Evolutionary conservation across 2,888 invertebrate genomes (phyloP).

Genomic region (Enchytraeus crypticus): DNA sequence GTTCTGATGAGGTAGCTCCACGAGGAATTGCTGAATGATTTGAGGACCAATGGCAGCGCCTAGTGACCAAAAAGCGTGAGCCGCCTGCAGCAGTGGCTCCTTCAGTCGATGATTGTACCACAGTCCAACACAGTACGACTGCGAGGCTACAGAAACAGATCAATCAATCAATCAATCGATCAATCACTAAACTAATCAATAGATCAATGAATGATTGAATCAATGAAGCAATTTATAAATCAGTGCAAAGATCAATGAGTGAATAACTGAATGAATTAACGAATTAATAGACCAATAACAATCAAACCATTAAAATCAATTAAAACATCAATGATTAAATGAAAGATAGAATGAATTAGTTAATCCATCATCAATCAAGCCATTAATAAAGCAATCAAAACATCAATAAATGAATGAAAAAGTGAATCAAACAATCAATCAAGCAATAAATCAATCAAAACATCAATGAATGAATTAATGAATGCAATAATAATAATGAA

Average conservation of each 20-base stretch:
- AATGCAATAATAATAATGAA: too few species aligned
- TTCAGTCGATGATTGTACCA: constrained; percentile 11
- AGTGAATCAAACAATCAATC: not conserved
- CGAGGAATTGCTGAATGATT: constrained; percentile 15
- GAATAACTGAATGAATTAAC: too few species aligned
- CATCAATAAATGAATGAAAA: not conserved
- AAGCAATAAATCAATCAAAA: not conserved
- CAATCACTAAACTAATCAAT: too few species aligned
- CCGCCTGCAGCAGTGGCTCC: constrained; percentile 13
- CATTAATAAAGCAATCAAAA: not conserved
- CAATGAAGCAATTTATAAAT: too few species aligned
- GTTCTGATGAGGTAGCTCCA: constrained; percentile 4
- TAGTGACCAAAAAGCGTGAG: constrained; percentile 18
- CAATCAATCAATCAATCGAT: too few species aligned
- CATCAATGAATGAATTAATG: too few species aligned
- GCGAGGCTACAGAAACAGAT: constrained; percentile 12
- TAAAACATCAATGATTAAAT: too few species aligned
- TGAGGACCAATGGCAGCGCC: constrained; percentile 18
- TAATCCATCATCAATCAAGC: not conserved
- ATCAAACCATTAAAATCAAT: too few species aligned
- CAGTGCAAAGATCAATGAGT: too few species aligned
- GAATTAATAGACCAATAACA: too few species aligned
- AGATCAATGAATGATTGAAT: too few species aligned
- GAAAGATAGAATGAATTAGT: not conserved
- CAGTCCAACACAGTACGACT: constrained; percentile 16